phyloP scores from a whole-genome alignment of 2,888 invertebrate genomes.

The Acronicta aceris region DNA sequence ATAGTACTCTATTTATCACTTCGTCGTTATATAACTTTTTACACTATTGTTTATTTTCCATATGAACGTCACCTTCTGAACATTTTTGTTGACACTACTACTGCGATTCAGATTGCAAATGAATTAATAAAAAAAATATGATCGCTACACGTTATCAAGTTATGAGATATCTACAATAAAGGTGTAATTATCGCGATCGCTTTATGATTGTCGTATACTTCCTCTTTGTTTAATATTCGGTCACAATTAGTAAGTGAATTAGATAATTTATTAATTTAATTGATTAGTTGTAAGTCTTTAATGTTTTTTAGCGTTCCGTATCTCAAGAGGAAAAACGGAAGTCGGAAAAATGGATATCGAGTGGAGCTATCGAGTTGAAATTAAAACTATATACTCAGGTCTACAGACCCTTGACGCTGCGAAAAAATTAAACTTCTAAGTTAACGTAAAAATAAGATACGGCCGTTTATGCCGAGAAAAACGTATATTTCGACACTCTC shows the following conservation, averaged over 20 bases:
- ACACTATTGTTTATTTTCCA: conserved; percentile 4
- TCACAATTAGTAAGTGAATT: not conserved
- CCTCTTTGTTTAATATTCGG: conserved; percentile 41
- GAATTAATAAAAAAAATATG: conserved; percentile 73
- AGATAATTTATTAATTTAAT: not conserved
- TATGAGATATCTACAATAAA: conserved; percentile 68
- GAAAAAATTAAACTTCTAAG: too few species aligned
- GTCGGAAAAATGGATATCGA: too few species aligned
- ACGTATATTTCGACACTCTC: too few species aligned
- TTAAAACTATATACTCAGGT: too few species aligned
- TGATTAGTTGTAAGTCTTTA: conserved; percentile 26
- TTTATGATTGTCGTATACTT: conserved; percentile 35
- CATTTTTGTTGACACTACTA: conserved; percentile 60
- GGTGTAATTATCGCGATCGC: conserved; percentile 68
- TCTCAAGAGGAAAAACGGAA: too few species aligned
- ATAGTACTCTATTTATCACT: conserved; percentile 55
- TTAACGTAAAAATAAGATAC: too few species aligned
- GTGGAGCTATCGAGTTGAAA: too few species aligned
- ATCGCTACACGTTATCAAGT: conserved; percentile 74
- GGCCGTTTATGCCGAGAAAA: too few species aligned
- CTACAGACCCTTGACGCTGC: too few species aligned
- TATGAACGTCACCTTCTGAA: conserved; percentile 28
- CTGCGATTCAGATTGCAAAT: conserved; percentile 80
- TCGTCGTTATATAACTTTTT: not conserved
- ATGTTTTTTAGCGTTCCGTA: too few species aligned